Conservation (phyloP, 1,140 invertebrate species). For the Brachionus calyciflorus region DNA sequence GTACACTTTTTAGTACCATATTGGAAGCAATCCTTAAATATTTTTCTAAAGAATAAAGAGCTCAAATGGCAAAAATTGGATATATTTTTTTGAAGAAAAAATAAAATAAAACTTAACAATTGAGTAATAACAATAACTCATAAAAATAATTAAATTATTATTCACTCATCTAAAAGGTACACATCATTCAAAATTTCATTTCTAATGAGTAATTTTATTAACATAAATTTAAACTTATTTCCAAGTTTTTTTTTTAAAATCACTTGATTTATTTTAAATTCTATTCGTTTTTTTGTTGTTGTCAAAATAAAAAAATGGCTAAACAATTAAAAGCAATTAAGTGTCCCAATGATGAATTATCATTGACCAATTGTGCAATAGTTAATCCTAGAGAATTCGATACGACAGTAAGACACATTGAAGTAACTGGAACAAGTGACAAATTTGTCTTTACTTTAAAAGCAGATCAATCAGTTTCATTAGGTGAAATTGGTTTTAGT, state of each 20-base stretch:
- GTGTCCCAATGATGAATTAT: conserved; percentile 88
- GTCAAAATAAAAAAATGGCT: neutral
- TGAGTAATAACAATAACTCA: too few relatives aligned
- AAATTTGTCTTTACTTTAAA: conserved; percentile 79
- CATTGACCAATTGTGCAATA: conserved; percentile 85
- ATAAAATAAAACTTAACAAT: too few relatives aligned
- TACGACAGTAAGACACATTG: conserved; percentile 73
- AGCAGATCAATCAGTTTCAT: conserved; percentile 71
- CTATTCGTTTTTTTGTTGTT: neutral
- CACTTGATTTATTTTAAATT: neutral
- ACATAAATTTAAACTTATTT: neutral
- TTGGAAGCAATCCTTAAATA: too few relatives aligned
- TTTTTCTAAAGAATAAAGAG: too few relatives aligned
- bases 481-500: conserved; percentile 81
- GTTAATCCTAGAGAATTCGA: conserved; percentile 80
- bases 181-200: neutral
- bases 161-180: too few relatives aligned
- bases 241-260: too few relatives aligned
- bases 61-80: too few relatives aligned
- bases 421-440: conserved; percentile 74
- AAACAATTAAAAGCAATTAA: conserved; percentile 73
- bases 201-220: neutral
- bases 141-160: too few relatives aligned
- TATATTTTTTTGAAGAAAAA: too few relatives aligned
- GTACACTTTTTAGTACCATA: too few relatives aligned